Evolutionary conservation across 1,140 invertebrate species (phyloP).

Genomic region (Drosophila repleta): DNA sequence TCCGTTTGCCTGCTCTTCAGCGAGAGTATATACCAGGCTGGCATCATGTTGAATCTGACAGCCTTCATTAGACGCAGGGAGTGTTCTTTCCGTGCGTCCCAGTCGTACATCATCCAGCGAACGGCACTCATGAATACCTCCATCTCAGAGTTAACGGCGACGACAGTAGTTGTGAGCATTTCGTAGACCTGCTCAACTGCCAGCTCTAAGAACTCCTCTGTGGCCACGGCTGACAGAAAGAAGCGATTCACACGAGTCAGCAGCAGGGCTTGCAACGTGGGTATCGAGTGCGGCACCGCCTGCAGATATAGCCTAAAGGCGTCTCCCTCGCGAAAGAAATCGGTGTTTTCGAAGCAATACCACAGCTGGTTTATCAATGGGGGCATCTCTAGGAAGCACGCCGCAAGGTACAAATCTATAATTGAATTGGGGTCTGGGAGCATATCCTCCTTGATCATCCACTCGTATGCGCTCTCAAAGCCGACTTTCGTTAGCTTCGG

Average conservation of each 20-base stretch:
- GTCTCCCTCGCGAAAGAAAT: constrained; percentile 88
- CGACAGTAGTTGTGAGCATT: constrained; percentile 88
- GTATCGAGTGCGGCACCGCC: constrained; percentile 82
- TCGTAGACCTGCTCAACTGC: constrained; percentile 87
- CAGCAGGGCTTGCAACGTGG: constrained; percentile 85
- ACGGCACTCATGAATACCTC: constrained; percentile 90
- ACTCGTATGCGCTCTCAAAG: constrained; percentile 89
- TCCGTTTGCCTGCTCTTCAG: constrained; percentile 85
- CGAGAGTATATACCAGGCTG: constrained; percentile 89
- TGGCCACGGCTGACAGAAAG: constrained; percentile 89
- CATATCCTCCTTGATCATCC: constrained; percentile 88
- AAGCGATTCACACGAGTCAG: constrained; percentile 89
- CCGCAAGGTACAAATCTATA: constrained; percentile 88
- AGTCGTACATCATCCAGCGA: constrained; percentile 89
- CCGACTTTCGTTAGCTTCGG: constrained; percentile 85
- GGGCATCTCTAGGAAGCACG: constrained; percentile 88
- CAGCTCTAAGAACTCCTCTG: constrained; percentile 88
- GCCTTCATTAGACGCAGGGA: constrained; percentile 87
- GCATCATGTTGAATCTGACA: constrained; percentile 89
- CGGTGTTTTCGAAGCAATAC: constrained; percentile 88
- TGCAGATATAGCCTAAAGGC: constrained; percentile 89
- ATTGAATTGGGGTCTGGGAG: constrained; percentile 87
- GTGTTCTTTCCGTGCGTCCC: constrained; percentile 86
- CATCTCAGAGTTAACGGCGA: constrained; percentile 86
- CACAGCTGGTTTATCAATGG: constrained; percentile 90